Percentiles rank a stretch among this genome's conserved stretches.
Conservation (phyloP, 2,888 invertebrate species). For the Coleophora deauratella region DNA sequence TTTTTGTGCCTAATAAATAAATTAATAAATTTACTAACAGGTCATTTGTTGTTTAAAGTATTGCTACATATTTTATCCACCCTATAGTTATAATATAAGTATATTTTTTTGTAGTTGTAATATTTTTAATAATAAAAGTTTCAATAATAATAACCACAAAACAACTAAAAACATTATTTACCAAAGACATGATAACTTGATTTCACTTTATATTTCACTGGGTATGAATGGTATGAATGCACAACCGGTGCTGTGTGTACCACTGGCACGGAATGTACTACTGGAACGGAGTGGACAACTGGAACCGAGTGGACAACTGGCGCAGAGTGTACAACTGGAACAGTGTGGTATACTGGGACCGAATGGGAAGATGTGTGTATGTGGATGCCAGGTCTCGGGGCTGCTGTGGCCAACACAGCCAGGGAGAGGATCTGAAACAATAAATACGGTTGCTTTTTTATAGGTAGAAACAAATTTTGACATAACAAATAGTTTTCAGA, state of each 20-base stretch:
- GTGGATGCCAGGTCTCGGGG: slow-evolving; percentile 25
- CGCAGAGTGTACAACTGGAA: slow-evolving; percentile 1
- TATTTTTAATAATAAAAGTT: no score
- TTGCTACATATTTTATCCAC: no score
- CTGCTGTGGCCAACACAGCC: slow-evolving; percentile 8
- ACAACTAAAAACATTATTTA: slow-evolving; percentile 20
- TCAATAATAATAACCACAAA: not conserved
- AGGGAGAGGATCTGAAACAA: slow-evolving; percentile 20
- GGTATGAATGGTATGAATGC: no score
- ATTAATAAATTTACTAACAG: no score
- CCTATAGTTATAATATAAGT: no score
- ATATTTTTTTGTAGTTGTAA: no score
- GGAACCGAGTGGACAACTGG: slow-evolving; percentile 5
- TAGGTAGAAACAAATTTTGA: no score
- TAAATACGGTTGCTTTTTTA: not conserved
- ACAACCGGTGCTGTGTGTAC: slow-evolving; percentile 16
- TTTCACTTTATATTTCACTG: slow-evolving; percentile 35
- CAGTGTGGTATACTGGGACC: slow-evolving; percentile 14
- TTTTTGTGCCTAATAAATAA: no score
- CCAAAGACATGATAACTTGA: slow-evolving; percentile 33
- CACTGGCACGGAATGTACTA: slow-evolving; percentile 19
- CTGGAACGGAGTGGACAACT: slow-evolving; percentile 2
- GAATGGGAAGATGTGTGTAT: slow-evolving; percentile 25
- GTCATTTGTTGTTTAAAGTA: no score
- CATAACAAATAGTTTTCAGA: no score